Percentiles rank a stretch among this genome's conserved stretches.
Conservation (phyloP, 92 coral and sea anemone genomes). For the Siderastrea siderea region DNA sequence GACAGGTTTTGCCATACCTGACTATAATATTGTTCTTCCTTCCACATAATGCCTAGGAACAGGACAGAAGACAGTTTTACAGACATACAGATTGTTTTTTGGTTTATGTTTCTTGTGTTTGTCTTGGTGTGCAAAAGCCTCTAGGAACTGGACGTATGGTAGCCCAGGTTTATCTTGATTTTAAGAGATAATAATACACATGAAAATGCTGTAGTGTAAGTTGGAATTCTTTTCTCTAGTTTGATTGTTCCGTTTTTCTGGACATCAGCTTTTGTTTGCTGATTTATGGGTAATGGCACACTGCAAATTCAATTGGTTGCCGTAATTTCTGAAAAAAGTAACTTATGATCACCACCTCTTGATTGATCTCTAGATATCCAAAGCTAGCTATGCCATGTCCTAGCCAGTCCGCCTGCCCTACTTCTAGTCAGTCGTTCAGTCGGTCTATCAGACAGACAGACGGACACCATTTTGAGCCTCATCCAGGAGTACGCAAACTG, state of each 20-base stretch:
- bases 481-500: slow-evolving; percentile 49
- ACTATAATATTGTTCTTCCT: neutral
- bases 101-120: neutral
- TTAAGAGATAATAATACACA: neutral
- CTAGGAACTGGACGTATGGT: no score
- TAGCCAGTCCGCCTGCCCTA: slow-evolving; percentile 86
- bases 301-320: slow-evolving; percentile 4
- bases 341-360: slow-evolving; percentile 83
- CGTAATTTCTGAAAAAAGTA: slow-evolving; percentile 52
- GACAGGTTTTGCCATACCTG: neutral
- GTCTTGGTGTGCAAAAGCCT: neutral
- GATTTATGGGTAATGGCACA: neutral
- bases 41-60: neutral
- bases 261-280: neutral
- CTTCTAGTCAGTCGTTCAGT: slow-evolving; percentile 74
- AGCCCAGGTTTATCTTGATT: no score
- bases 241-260: neutral
- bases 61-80: neutral
- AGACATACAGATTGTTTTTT: neutral
- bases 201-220: neutral
- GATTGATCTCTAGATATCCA: slow-evolving; percentile 97
- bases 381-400: slow-evolving; percentile 88
- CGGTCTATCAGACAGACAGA: slow-evolving; percentile 66
- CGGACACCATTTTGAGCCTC: slow-evolving; percentile 47
- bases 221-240: neutral